Evolutionary conservation across 2,888 invertebrate species (phyloP).

Genomic region (Sericinus montela): DNA sequence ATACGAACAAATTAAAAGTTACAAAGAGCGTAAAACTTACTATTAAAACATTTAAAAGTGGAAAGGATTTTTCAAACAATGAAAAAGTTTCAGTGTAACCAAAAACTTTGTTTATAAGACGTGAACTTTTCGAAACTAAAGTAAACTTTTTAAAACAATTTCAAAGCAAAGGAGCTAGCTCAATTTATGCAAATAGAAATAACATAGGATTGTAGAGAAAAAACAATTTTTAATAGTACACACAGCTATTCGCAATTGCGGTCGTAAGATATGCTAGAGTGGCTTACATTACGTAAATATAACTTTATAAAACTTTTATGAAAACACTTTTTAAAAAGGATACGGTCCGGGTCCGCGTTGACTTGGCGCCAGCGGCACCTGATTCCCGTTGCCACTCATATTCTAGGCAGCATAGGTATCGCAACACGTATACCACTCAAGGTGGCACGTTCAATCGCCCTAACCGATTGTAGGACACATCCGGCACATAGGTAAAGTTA

Average conservation of each 20-base stretch:
- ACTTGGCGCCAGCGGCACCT: constrained; percentile 81
- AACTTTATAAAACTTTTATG: constrained; percentile 44
- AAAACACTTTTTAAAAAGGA: constrained; percentile 68
- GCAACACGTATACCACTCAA: constrained; percentile 80
- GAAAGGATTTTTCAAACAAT: constrained; percentile 3
- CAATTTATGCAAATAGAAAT: constrained; percentile 3
- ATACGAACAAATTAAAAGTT: background rate
- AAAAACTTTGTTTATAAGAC: background rate
- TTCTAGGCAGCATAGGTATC: constrained; percentile 80
- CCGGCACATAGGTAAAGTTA: constrained; percentile 72
- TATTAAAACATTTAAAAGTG: background rate
- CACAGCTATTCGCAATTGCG: constrained; percentile 50
- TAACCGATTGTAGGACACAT: constrained; percentile 78
- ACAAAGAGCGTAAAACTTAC: background rate
- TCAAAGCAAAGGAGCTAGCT: background rate
- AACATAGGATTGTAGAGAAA: constrained; percentile 18
- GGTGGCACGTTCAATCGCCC: constrained; percentile 80
- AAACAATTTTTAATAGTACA: constrained; percentile 28
- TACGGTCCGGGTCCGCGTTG: constrained; percentile 80
- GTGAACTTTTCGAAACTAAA: constrained; percentile 1
- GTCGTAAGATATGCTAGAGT: constrained; percentile 58
- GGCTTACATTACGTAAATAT: constrained; percentile 74
- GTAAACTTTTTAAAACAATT: background rate
- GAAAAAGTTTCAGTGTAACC: constrained; percentile 13
- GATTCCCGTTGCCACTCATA: constrained; percentile 84